Percentiles rank a stretch among this genome's conserved stretches.
These are phyloP conservation scores for Achroia grisella DNA, from an alignment of 1,140 invertebrate species.

Conservation along the genomic window DNA sequence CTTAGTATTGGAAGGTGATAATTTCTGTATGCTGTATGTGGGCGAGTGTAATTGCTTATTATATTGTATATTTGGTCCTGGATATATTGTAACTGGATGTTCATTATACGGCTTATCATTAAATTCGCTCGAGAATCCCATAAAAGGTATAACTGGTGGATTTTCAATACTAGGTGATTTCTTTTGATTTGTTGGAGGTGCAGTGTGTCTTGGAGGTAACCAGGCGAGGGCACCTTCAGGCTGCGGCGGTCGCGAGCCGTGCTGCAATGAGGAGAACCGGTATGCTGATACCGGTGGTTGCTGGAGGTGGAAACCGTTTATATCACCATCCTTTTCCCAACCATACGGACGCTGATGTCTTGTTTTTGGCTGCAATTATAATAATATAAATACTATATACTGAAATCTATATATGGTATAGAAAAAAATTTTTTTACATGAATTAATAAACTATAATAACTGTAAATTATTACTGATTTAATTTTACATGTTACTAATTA, in stretches of 20 bases:
- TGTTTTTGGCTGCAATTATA: slow-evolving; percentile 79
- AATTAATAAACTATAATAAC: too few relatives aligned
- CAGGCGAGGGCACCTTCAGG: slow-evolving; percentile 49
- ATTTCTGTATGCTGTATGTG: slow-evolving; percentile 51
- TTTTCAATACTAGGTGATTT: slow-evolving; percentile 64
- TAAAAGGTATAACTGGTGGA: slow-evolving; percentile 61
- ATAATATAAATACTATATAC: not conserved
- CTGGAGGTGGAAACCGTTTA: slow-evolving; percentile 70
- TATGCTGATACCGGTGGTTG: slow-evolving; percentile 74
- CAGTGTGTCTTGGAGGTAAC: slow-evolving; percentile 57
- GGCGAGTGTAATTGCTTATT: slow-evolving; percentile 63
- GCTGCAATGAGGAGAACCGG: slow-evolving; percentile 80
- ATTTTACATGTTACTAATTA: too few relatives aligned
- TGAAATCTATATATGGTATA: too few relatives aligned
- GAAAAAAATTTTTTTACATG: too few relatives aligned
- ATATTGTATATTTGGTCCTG: slow-evolving; percentile 67
- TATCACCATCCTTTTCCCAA: slow-evolving; percentile 77
- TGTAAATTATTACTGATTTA: too few relatives aligned
- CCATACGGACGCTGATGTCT: slow-evolving; percentile 82
- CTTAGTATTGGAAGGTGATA: slow-evolving; percentile 53
- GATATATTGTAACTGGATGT: slow-evolving; percentile 78
- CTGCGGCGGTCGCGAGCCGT: slow-evolving; percentile 63
- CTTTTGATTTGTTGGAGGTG: slow-evolving; percentile 29
- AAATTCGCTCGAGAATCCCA: slow-evolving; percentile 69
- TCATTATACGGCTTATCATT: slow-evolving; percentile 75